A percentile compares a stretch with the other conserved stretches of the same genome.
These are phyloP conservation scores for Temnothorax longispinosus DNA, from an alignment of 1,140 invertebrate species.

Conservation along the genomic window DNA sequence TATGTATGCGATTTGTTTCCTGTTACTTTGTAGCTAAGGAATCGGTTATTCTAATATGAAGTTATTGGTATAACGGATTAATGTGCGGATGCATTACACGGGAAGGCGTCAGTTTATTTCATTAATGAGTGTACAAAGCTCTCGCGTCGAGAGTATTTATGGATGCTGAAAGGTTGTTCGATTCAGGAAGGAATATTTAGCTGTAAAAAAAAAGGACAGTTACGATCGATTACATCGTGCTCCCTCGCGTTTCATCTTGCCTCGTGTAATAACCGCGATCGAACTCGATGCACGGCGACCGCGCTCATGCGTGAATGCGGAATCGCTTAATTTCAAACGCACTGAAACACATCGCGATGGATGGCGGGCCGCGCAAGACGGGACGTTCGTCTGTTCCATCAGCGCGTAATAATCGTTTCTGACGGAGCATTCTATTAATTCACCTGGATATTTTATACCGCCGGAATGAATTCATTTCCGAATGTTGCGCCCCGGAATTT, in stretches of 20 bases:
- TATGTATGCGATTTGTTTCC: not conserved
- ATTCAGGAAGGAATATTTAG: slow-evolving; percentile 69
- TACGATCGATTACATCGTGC: slow-evolving; percentile 41
- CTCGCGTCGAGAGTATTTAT: slow-evolving; percentile 31
- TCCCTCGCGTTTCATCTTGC: slow-evolving; percentile 36
- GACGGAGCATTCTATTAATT: slow-evolving; percentile 31
- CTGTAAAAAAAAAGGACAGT: slow-evolving; percentile 56
- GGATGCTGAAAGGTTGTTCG: slow-evolving; percentile 32
- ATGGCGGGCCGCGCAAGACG: not conserved
- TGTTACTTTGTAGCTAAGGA: not conserved
- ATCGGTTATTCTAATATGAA: slow-evolving; percentile 41
- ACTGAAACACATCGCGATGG: slow-evolving; percentile 14
- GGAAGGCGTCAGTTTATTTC: slow-evolving; percentile 37
- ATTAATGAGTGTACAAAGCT: slow-evolving; percentile 46
- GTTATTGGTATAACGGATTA: slow-evolving; percentile 43
- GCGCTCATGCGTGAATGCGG: slow-evolving; percentile 70
- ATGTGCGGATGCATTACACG: not conserved
- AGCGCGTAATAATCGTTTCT: slow-evolving; percentile 29
- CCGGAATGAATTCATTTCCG: slow-evolving; percentile 7
- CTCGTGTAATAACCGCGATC: slow-evolving; percentile 40
- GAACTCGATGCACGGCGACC: slow-evolving; percentile 49
- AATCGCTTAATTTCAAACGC: slow-evolving; percentile 72
- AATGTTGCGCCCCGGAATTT: not conserved
- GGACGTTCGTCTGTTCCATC: not conserved
- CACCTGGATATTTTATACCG: not conserved